Evolutionary conservation across 1,140 invertebrate species (phyloP).

Genomic region (Helicorthomorpha holstii): DNA sequence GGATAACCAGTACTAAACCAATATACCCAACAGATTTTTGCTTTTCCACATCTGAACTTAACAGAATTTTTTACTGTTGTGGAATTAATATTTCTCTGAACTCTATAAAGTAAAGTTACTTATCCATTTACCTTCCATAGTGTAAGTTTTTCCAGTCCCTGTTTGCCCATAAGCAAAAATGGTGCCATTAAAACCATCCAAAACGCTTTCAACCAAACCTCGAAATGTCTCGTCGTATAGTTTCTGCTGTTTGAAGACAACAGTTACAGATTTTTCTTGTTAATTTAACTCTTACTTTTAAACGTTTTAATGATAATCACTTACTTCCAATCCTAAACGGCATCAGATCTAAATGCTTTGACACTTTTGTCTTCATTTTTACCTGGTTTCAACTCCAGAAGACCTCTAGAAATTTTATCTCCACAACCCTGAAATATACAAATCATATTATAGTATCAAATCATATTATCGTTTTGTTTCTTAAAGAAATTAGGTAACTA

Average conservation of each 20-base stretch:
- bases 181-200: slow-evolving; percentile 91
- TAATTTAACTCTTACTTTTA: not conserved
- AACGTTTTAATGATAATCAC: slow-evolving; percentile 7
- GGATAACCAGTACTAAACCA: too few species aligned
- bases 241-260: slow-evolving; percentile 66
- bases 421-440: slow-evolving; percentile 43
- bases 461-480: too few species aligned
- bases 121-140: slow-evolving; percentile 95
- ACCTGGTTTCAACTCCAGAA: too few species aligned
- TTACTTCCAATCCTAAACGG: slow-evolving; percentile 69
- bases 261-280: slow-evolving; percentile 14
- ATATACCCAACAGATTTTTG: slow-evolving; percentile 54
- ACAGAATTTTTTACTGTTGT: slow-evolving; percentile 76
- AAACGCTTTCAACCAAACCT: slow-evolving; percentile 84
- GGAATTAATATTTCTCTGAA: slow-evolving; percentile 56
- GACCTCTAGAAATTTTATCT: too few species aligned
- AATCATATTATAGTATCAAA: slow-evolving; percentile 39
- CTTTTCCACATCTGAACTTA: slow-evolving; percentile 74
- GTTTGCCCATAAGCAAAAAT: slow-evolving; percentile 96
- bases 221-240: slow-evolving; percentile 92
- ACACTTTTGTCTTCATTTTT: slow-evolving; percentile 35
- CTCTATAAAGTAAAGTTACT: slow-evolving; percentile 68
- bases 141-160: slow-evolving; percentile 91
- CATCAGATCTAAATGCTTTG: slow-evolving; percentile 83
- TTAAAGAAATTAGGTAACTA: too few species aligned